Evolutionary conservation across 2,113 vertebrate species (phyloP), one percentile per base, ranked within the genome.

Genomic region (Cranoglanis bouderius): DNA sequence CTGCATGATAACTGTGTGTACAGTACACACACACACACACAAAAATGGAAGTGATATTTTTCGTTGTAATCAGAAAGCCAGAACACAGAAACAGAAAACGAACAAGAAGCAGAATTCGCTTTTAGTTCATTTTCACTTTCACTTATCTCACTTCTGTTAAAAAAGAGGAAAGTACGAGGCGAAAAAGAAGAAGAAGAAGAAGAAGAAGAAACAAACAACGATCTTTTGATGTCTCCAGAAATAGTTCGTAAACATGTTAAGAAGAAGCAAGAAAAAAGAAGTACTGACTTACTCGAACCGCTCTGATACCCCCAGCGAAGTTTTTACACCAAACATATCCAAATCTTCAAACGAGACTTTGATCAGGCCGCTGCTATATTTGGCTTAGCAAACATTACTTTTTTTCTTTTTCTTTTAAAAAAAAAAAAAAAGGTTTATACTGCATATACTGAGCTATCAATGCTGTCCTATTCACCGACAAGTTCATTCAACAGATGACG

Each of bases 401-500:
- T 24, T 55, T 38, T 7, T 13, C 21, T 10, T 12, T 12, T 65
- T n/a, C 16, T 65, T n/a, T 65, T 65, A 12, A 18, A 12, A 26
- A 75, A 61, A n/a, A 46, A 12, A 18, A 12, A 26, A 75, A 61
- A n/a, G 46, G 43, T 75, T 82, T 53, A 21, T 72, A 32, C 35
- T 43, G 46, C 32, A 84, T 84, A 57, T 59, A 35, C 70, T 61
- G 49, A 38, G 38, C 38, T 43, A 24, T 55, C 38, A 13, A 65
- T 74, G 26, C 70, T 61, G 24, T 74, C 70, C 61, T 88, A 55
- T 40, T 46, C 67, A 84, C 83, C 57, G 51, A 29, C 70, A 74
- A 59, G 84, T 86, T 84, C 81, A 91, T 84, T 87, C 61, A 65
- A 43, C 86, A 82, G 78, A 63, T 90, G 89, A 90, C 35, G 74